Evolutionary conservation across 1,140 invertebrate genomes (phyloP), one percentile per base, ranked within the genome.

Genomic region (Geopemphigus sp.): DNA sequence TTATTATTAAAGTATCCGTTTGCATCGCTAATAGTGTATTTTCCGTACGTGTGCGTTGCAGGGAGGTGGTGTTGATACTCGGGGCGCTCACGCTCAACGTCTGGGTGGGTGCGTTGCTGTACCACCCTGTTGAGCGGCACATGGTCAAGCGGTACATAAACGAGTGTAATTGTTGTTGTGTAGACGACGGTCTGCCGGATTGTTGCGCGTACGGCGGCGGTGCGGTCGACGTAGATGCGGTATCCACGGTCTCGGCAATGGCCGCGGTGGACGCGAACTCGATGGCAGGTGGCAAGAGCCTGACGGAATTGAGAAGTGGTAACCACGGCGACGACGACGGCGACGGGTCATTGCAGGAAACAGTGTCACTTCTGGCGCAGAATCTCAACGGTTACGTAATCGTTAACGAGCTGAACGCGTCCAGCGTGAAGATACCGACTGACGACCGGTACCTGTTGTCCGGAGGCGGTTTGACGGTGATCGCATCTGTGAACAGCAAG

Each of bases 41-140:
- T 68, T 14, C n/a, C n/a, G n/a, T 87, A 15, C 47, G 39, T 68
- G 64, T 68, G 64, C 47, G 64, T 39, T 85, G 78, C 86, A 91
- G 92, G 84, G 92, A 91, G 15, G 90, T 93, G 4, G 90, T 95
- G 24, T 85, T 96, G 15, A 89, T 96, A 50, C 90, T 95, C 86
- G 93, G 94, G 8, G 94, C 90, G 24, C 86, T 95, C 3, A 92
- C 92, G 76, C 85, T 96, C 19, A 93, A 95, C 84, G 92, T 94
- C 1, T 92, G 93, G 88, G 91, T 94, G 1, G 92, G 92, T 11
- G 93, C 94, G 6, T 84, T 95, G 29, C 88, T 95, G 10, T 95
- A 94, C 85, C 90, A 94, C 66, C 93, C 93, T 0, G 93, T 95
- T 0, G 91, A 94, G 82, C 89, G 90, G 73, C 93, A 94, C 83